These are phyloP conservation scores for Hemichromis elongatus DNA, from an alignment of 2,113 vertebrate species.

Conservation along the genomic window DNA sequence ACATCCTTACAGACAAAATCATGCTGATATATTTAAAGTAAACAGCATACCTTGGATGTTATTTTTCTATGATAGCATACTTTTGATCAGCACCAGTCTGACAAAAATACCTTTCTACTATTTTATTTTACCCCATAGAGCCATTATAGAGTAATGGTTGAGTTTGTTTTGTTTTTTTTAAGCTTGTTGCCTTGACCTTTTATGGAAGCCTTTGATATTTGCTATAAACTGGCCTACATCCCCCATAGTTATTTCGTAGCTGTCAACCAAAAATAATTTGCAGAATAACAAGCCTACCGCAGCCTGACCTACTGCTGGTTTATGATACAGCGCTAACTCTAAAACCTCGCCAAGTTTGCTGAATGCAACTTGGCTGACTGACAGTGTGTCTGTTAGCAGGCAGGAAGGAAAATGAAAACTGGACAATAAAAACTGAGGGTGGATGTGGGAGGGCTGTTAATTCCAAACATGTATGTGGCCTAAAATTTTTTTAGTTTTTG, in stretches of 20 bases:
- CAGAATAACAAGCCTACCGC: background rate
- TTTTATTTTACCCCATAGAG: background rate
- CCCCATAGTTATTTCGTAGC: background rate
- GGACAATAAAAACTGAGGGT: slow-evolving; percentile 1
- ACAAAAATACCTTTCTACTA: background rate
- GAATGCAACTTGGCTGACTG: background rate
- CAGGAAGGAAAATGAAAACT: slow-evolving; percentile 12
- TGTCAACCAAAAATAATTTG: slow-evolving; percentile 4
- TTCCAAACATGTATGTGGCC: background rate
- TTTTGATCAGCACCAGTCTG: background rate
- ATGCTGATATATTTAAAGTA: background rate
- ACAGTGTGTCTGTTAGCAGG: background rate
- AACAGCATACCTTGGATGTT: background rate
- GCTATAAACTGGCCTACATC: background rate
- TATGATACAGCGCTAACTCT: slow-evolving; percentile 14
- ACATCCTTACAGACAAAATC: background rate
- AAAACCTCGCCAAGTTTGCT: slow-evolving; percentile 10
- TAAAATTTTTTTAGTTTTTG: slow-evolving; percentile 16
- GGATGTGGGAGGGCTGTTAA: background rate
- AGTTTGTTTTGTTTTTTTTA: background rate
- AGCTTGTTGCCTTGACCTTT: slow-evolving; percentile 23
- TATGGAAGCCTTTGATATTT: slow-evolving; percentile 15
- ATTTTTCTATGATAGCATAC: background rate
- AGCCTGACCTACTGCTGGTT: background rate
- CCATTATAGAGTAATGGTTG: background rate